phyloP scores from a whole-genome alignment of 2,888 invertebrate species.

The Dryobotodes eremita region DNA sequence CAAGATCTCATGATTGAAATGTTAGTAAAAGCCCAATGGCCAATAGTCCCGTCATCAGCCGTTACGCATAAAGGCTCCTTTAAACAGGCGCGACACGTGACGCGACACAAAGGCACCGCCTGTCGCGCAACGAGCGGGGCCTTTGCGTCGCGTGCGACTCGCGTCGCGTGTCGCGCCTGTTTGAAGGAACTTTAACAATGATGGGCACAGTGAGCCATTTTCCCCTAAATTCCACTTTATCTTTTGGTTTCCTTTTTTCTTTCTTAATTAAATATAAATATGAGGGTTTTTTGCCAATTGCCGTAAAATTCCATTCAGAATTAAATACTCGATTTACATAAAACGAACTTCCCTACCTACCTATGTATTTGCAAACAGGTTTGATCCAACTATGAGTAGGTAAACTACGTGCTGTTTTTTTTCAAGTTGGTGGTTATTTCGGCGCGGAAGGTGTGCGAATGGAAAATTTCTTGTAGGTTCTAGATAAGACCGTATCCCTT shows the following conservation, averaged over 20 bases:
- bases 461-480: conserved; percentile 43
- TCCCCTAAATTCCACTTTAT: not conserved
- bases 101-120: no score
- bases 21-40: not conserved
- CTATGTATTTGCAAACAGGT: conserved; percentile 13
- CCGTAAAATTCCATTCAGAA: conserved; percentile 1
- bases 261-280: not conserved
- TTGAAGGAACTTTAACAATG: not conserved
- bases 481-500: conserved; percentile 48
- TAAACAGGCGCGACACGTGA: no score
- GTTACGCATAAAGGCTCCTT: no score
- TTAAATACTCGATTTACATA: not conserved
- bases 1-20: not conserved
- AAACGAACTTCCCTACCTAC: not conserved
- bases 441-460: conserved; percentile 46
- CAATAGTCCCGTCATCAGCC: not conserved
- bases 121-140: no score
- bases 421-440: conserved; percentile 7
- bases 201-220: not conserved
- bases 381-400: conserved; percentile 14
- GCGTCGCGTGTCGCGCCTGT: no score
- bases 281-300: not conserved
- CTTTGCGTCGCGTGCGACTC: no score
- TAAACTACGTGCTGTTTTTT: conserved; percentile 4
- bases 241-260: not conserved